Base-by-base conservation (phyloP, 2,113 vertebrate genomes). In the Passer montanus region DNA sequence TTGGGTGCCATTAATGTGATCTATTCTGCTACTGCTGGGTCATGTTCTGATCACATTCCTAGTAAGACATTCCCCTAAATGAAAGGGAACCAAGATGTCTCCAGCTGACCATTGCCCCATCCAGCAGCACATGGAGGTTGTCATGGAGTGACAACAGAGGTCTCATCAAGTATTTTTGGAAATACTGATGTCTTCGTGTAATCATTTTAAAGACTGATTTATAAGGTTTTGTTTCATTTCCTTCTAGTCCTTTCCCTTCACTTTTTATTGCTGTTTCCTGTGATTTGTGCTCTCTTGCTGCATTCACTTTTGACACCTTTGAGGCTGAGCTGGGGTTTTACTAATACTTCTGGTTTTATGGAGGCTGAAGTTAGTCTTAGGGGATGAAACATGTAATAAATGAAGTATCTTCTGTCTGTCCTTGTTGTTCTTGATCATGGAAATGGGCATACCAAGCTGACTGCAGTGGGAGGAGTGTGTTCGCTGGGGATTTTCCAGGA, bases 401-500 rank as follows among this genome's bases (percentile, higher is more conserved):
- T 37, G 4, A 33, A 85, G 28, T 30, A 12, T 47, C 22, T 76
- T 60, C 41, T 58, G 81, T 83, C 62, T 85, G 19, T 58, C 33
- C 59, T 77, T 53, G 12, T 18, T 89, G 74, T 79, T 43, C 49
- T 53, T 77, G 64, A 15, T 60, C 24, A 4, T 62, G 44, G 87
- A 82, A 75, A 35, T 43, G 41, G 50, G 39, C 37, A 66, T n/a
- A 28, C 44, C 0, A 0, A 77, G 12, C 47, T 67, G 35, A 35
- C 31, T 78, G 63, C 30, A 23, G 89, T 78, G 47, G 83, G 83
- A 94, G 52, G 70, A 87, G 27, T 73, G 11, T 67, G 44, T 85
- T 72, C 87, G 55, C 75, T 83, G 90, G 76, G 75, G 69, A 82
- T 87, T 93, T 87, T 94, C 87, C 92, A 92, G 52, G 41, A 35